Percentiles rank a stretch among this genome's conserved stretches.
These are phyloP conservation scores for Campoplex capitator DNA, from an alignment of 2,888 invertebrate species.

Conservation along the genomic window DNA sequence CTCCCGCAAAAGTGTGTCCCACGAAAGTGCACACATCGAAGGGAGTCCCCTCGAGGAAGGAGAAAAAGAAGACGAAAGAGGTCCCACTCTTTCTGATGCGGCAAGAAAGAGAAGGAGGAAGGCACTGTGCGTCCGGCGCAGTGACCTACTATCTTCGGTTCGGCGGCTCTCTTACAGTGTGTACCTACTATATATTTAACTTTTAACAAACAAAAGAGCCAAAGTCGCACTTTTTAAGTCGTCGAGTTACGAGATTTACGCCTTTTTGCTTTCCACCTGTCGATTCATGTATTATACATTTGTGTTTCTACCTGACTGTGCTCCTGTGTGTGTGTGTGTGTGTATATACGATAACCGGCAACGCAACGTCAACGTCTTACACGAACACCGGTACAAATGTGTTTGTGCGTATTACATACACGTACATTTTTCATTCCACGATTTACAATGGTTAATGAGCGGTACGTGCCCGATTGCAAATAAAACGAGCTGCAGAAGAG, in stretches of 20 bases:
- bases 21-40: constrained; percentile 64
- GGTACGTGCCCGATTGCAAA: constrained; percentile 69
- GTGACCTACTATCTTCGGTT: constrained; percentile 84
- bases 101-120: constrained; percentile 77
- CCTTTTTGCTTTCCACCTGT: constrained; percentile 11
- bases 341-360: constrained; percentile 21
- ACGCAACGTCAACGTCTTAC: constrained; percentile 51
- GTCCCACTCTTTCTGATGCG: constrained; percentile 64
- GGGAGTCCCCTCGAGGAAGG: constrained; percentile 51
- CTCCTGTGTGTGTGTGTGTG: background rate
- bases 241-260: background rate
- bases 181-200: constrained; percentile 30
- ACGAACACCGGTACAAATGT: constrained; percentile 16
- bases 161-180: constrained; percentile 76
- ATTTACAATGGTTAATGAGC: constrained; percentile 69
- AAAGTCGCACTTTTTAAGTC: background rate
- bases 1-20: constrained; percentile 25
- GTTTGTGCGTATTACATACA: background rate
- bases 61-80: constrained; percentile 58
- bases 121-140: constrained; percentile 83
- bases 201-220: constrained; percentile 21
- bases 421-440: constrained; percentile 58
- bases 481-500: constrained; percentile 28
- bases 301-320: background rate
- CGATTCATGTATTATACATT: constrained; percentile 15